Evolutionary conservation across 2,888 invertebrate species (phyloP), one percentile per base, ranked within the genome.

Genomic region (Mechanitis messenoides): DNA sequence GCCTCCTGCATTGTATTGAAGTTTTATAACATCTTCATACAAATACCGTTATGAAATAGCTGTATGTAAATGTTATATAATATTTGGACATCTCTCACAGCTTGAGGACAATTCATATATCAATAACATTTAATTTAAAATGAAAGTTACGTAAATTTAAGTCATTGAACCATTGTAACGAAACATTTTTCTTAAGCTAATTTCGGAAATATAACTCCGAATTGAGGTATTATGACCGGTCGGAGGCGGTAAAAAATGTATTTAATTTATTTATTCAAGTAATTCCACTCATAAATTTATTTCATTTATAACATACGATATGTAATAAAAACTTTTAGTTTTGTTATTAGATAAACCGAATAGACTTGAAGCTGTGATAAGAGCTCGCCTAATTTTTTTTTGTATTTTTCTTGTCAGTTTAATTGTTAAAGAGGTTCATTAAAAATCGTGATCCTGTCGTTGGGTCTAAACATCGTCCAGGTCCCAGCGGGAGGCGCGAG

Each of bases 201-300:
- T 56, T 56, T 50, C 46, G 60, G 74, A 71, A 64, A 76, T 73
- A 70, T 75, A 57, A 62, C 72, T 74, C 73, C 59, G 76, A 83
- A 85, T 85, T 83, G 81, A 85, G 84, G 84, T 84, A 85, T 84
- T 83, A 79, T 83, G 78, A 76, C 74, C 71, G 65, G 68, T 64
- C 68, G 70, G 66, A 68, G 70, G 68, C 68, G 62, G 71, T 68
- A 64, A 72, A 69, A 69, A 69, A 75, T 83, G 72, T 31, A 82
- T 82, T 83, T 73, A 75, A 80, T 82, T 79, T 79, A 80, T 81
- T 80, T 80, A 79, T 80, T 77, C 74, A 75, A 71, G 70, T 78
- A 77, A 80, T 79, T 78, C 75, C 69, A 65, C 65, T 72, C 72
- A 72, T 77, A 78, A 79, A 78, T 76, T 71, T 75, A 66, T 33